Base-by-base conservation (phyloP, 2,113 vertebrate species). In the Sigmodon hispidus region DNA sequence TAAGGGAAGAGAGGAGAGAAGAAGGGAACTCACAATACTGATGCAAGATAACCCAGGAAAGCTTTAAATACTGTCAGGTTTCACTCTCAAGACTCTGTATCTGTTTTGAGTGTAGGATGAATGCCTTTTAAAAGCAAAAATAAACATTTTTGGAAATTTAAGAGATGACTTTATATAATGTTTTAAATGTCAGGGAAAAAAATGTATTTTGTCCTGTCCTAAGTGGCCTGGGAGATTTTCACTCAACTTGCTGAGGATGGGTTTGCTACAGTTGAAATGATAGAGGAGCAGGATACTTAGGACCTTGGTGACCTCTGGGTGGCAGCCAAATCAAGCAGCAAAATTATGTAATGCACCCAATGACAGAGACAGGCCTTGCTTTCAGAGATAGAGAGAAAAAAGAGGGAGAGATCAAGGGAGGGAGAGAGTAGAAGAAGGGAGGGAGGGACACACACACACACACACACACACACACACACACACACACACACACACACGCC, bases 101-200 rank as follows among this genome's bases (percentile, higher is more conserved):
- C 17, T 34, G 80, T 81, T 89, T 89, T 72, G 84, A 87, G 8
- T 15, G 0, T 72, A 90, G 94, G 94, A 93, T 57, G 90, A 77
- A 24, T 55, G 16, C 63, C 87, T 90, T 65, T 50, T 92, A 61
- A 88, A 59, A 1, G 69, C 55, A 88, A 96, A 96, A 92, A 95
- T 95, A 94, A 90, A 87, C 69, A n/a, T 95, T 94, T 88, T 57
- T 77, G 43, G 36, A 92, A 48, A 45, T 43, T 84, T 87, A 72
- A 50, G 17, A 89, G 89, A 94, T 69, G n/a, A 11, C 77, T 87
- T 95, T 65, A 90, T 55, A 72, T 43, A 76, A 67, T 87, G 45
- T 94, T n/a, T 83, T 90, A 87, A 96, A 87, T 95, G 63, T 84
- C 90, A 87, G 34, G 29, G n/a, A n/a, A n/a, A 89, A 40, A n/a